A percentile compares a stretch with the other conserved stretches of the same genome.
These are phyloP conservation scores for Cheilosia impressa DNA, from an alignment of 2,888 invertebrate species.

Conservation along the genomic window DNA sequence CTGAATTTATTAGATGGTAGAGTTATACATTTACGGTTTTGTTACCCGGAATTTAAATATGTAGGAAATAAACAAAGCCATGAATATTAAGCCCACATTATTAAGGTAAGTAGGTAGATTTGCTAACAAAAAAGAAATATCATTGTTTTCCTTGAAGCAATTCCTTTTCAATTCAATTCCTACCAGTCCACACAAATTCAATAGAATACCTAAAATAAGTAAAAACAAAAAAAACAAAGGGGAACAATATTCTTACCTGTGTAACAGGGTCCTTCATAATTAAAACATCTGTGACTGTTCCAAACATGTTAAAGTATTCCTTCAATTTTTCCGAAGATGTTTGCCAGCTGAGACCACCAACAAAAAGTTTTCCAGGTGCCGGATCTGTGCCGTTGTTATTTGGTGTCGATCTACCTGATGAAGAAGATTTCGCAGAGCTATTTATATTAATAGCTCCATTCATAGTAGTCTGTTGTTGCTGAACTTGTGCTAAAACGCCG, in stretches of 20 bases:
- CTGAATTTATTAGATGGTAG: too few relatives aligned
- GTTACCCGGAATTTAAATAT: too few relatives aligned
- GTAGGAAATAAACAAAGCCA: too few relatives aligned
- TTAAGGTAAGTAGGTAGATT: too few relatives aligned
- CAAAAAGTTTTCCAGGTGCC: constrained; percentile 94
- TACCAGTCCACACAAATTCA: background rate
- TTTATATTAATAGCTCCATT: constrained; percentile 38
- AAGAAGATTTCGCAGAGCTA: constrained; percentile 85
- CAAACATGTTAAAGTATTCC: constrained; percentile 96
- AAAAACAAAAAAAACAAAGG: constrained; percentile 5
- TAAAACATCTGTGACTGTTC: constrained; percentile 94
- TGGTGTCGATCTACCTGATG: constrained; percentile 91
- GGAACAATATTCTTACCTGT: constrained; percentile 87
- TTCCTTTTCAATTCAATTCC: background rate
- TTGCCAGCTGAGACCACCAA: constrained; percentile 96
- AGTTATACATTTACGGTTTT: too few relatives aligned
- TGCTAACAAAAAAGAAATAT: background rate
- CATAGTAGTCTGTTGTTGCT: constrained; percentile 71
- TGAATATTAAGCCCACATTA: too few relatives aligned
- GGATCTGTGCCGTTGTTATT: constrained; percentile 87
- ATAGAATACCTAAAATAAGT: background rate
- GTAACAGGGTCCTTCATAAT: constrained; percentile 98
- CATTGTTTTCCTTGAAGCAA: background rate
- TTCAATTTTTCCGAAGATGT: constrained; percentile 96
- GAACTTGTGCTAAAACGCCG: constrained; percentile 78